Percentiles rank a stretch among this genome's conserved stretches.
phyloP scores from a whole-genome alignment of 2,113 vertebrate species.

The Mustela nigripes region DNA sequence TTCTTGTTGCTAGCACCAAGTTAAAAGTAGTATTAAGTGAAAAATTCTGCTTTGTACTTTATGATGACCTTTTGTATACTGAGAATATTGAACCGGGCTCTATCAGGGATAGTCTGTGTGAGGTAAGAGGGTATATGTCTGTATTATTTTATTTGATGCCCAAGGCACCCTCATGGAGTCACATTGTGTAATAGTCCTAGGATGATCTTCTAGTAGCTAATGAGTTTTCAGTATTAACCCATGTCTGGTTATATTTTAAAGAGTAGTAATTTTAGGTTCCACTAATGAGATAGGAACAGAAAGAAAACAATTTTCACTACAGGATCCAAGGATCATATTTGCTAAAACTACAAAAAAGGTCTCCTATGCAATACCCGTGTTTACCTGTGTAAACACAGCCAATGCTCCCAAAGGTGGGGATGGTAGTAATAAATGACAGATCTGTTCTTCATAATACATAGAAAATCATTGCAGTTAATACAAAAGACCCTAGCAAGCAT shows the following conservation, averaged over 20 bases:
- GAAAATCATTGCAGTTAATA: not conserved
- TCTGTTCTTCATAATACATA: not conserved
- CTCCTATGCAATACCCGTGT: not conserved
- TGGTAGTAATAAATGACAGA: not conserved
- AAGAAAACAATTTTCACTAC: not conserved
- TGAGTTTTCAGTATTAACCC: not conserved
- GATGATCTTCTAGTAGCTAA: not conserved
- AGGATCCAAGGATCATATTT: constrained; percentile 1
- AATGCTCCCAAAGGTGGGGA: not conserved
- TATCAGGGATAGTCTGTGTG: not conserved
- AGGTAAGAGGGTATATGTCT: not conserved
- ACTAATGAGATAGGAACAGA: constrained; percentile 14
- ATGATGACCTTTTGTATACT: not conserved
- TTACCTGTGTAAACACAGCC: not conserved
- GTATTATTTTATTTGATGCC: not conserved
- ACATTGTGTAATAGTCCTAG: not conserved
- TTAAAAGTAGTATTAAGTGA: not conserved
- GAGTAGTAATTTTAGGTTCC: not conserved
- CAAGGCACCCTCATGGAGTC: not conserved
- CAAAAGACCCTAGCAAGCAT: not conserved
- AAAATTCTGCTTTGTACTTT: constrained; percentile 18
- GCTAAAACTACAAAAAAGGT: not conserved
- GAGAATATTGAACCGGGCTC: not conserved
- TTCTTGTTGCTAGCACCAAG: not conserved
- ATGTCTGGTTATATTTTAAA: constrained; percentile 9